phyloP scores from a whole-genome alignment of 2,113 vertebrate genomes.

The Hipposideros armiger region DNA sequence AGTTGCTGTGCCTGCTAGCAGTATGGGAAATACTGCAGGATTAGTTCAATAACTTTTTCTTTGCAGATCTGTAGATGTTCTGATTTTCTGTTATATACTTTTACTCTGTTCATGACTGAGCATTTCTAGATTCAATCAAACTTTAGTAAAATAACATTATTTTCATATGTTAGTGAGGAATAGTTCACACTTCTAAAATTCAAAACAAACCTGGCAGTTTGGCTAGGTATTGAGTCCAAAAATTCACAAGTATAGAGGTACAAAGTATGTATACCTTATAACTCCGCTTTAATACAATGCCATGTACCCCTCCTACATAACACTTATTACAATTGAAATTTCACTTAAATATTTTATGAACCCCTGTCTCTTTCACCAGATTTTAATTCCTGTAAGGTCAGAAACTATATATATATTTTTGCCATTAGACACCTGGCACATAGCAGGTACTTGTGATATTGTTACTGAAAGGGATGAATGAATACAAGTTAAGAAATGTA shows the following conservation, averaged over 20 bases:
- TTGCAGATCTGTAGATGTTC: conserved; percentile 7
- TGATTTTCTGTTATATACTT: neutral
- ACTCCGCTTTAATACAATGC: neutral
- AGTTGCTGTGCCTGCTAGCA: neutral
- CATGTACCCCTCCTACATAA: neutral
- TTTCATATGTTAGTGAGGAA: conserved; percentile 8
- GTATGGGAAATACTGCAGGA: neutral
- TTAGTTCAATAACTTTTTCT: neutral
- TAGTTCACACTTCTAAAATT: neutral
- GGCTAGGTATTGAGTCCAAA: neutral
- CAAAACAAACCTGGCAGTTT: conserved; percentile 18
- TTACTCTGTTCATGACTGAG: neutral
- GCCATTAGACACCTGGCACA: neutral
- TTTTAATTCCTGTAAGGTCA: conserved; percentile 9
- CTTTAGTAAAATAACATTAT: conserved; percentile 8
- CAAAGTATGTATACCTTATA: neutral
- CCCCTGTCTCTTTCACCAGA: neutral
- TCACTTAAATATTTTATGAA: neutral
- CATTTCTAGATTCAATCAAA: conserved; percentile 30
- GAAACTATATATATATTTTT: neutral
- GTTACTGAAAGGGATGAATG: conserved; percentile 32
- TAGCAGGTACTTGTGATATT: neutral
- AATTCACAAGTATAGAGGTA: neutral
- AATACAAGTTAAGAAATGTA: neutral
- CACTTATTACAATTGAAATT: neutral